These are phyloP conservation scores for Tiphia femorata DNA, from an alignment of 2,888 invertebrate genomes.

Conservation along the genomic window DNA sequence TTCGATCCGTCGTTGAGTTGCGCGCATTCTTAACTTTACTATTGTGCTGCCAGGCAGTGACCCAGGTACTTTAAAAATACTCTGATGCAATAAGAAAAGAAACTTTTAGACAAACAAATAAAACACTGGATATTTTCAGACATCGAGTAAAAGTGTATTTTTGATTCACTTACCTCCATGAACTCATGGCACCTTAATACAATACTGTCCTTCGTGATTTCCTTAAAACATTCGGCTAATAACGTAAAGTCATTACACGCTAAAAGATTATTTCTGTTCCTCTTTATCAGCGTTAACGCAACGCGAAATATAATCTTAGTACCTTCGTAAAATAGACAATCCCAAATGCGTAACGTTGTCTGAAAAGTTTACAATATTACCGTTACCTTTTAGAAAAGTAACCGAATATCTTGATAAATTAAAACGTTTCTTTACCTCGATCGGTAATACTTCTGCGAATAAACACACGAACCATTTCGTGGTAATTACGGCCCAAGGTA, in stretches of 20 bases:
- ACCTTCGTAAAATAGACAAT: conserved; percentile 94
- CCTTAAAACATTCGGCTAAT: conserved; percentile 85
- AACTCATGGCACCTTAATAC: conserved; percentile 90
- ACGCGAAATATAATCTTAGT: conserved; percentile 93
- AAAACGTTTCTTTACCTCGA: conserved; percentile 74
- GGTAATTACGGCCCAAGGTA: conserved; percentile 91
- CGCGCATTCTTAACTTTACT: conserved; percentile 74
- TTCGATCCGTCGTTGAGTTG: conserved; percentile 72
- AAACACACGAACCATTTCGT: conserved; percentile 98
- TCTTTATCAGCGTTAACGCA: conserved; percentile 84
- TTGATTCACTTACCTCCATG: conserved; percentile 78
- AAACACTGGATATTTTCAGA: neutral
- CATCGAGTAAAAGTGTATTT: conserved; percentile 1
- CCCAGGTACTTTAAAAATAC: conserved; percentile 86
- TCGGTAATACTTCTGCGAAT: conserved; percentile 92
- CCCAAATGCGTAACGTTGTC: conserved; percentile 96
- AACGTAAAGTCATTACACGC: conserved; percentile 85
- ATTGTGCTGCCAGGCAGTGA: conserved; percentile 79
- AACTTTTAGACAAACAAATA: neutral
- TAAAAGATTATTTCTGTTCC: conserved; percentile 80
- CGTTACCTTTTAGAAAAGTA: conserved; percentile 2
- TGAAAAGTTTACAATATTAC: conserved; percentile 54
- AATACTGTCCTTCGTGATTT: conserved; percentile 82
- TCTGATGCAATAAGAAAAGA: conserved; percentile 71
- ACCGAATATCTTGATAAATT: conserved; percentile 5